Conservation (phyloP, 1,140 invertebrate species). For the Arion vulgaris region DNA sequence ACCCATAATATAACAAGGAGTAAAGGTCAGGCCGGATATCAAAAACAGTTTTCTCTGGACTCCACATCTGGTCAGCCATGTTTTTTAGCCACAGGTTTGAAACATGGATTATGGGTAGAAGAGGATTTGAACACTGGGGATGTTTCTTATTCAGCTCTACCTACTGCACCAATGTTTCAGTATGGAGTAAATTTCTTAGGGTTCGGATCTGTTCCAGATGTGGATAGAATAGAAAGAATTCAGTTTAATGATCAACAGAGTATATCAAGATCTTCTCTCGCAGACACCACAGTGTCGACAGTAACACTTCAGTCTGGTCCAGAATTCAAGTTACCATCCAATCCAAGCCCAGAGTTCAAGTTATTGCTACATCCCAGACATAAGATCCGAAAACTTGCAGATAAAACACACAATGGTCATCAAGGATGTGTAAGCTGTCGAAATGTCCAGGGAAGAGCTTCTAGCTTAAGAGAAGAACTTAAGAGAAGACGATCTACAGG, state of each 20-base stretch:
- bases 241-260: neutral
- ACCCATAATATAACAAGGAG: too few species aligned
- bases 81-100: neutral
- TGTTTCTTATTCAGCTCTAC: neutral
- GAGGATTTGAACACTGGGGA: neutral
- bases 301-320: neutral
- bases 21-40: neutral
- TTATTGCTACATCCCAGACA: neutral
- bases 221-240: neutral
- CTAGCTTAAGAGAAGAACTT: too few species aligned
- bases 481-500: conserved; percentile 9
- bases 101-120: neutral
- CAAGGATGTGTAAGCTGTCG: neutral
- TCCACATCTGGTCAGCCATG: neutral
- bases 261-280: neutral
- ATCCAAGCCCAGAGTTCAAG: conserved; percentile 32
- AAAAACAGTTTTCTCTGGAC: neutral
- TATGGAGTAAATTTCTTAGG: neutral
- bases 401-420: neutral
- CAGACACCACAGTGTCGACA: neutral
- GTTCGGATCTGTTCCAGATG: neutral
- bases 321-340: conserved; percentile 14
- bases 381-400: conserved; percentile 1
- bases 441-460: neutral
- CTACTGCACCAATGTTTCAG: neutral